Evolutionary conservation across 1,140 invertebrate genomes (phyloP).

Genomic region (Zaprionus ghesquierei): DNA sequence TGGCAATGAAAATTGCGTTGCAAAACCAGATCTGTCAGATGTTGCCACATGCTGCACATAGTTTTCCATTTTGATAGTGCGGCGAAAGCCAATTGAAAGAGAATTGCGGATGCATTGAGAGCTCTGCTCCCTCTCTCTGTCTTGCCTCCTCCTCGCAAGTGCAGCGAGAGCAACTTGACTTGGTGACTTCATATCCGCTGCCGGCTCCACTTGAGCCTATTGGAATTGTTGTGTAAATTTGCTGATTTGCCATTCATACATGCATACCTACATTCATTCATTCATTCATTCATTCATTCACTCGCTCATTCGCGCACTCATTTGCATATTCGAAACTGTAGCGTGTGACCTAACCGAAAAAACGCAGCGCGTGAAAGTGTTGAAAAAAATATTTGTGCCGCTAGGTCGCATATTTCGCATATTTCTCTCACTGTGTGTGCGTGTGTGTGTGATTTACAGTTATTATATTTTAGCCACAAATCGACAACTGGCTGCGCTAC

Average conservation of each 20-base stretch:
- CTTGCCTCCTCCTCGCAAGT: not conserved
- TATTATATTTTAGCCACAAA: constrained; percentile 16
- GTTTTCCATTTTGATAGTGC: constrained; percentile 33
- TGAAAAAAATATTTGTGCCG: constrained; percentile 39
- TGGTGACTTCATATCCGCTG: constrained; percentile 39
- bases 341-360: constrained; percentile 20
- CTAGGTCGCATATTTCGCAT: constrained; percentile 30
- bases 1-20: not conserved
- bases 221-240: constrained; percentile 39
- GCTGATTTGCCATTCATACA: constrained; percentile 23
- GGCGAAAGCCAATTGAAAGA: constrained; percentile 43
- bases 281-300: constrained; percentile 13
- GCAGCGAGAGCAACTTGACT: constrained; percentile 18
- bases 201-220: not conserved
- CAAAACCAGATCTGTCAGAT: constrained; percentile 11
- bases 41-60: constrained; percentile 6
- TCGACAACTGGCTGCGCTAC: not conserved
- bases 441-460: constrained; percentile 13
- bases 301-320: constrained; percentile 4
- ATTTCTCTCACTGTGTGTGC: not conserved
- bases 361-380: constrained; percentile 27
- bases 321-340: constrained; percentile 43
- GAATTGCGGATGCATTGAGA: constrained; percentile 35
- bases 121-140: not conserved
- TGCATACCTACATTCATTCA: constrained; percentile 4